These are phyloP conservation scores for Syngnathus typhle DNA, from an alignment of 2,113 vertebrate species.

Conservation along the genomic window DNA sequence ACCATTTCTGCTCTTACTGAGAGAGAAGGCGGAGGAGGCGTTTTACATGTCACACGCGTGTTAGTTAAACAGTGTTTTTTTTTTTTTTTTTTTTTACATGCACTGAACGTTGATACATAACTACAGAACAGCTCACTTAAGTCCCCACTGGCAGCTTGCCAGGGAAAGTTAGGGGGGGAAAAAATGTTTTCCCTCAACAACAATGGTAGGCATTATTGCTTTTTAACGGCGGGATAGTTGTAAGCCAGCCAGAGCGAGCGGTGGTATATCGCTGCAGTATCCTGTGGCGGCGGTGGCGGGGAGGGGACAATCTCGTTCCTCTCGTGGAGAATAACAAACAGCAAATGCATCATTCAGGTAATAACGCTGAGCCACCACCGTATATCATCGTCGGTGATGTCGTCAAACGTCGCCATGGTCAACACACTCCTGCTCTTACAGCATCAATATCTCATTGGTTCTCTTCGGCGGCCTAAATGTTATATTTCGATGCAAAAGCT, in stretches of 20 bases:
- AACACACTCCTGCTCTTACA: constrained; percentile 27
- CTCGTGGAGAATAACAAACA: constrained; percentile 61
- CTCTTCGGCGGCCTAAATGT: constrained; percentile 55
- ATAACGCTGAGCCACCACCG: constrained; percentile 12
- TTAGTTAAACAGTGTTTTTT: constrained; percentile 24
- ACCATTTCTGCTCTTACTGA: constrained; percentile 3
- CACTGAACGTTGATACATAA: constrained; percentile 36
- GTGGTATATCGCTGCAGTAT: constrained; percentile 62
- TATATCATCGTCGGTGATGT: constrained; percentile 20
- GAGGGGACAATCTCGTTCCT: constrained; percentile 59
- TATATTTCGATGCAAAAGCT: constrained; percentile 55
- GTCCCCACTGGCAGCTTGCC: constrained; percentile 47
- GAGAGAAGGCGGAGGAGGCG: neutral
- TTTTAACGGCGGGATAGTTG: constrained; percentile 57
- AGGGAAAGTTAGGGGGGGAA: constrained; percentile 56
- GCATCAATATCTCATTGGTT: constrained; percentile 62
- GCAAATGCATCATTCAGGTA: constrained; percentile 48
- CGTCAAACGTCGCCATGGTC: constrained; percentile 37
- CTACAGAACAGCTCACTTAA: constrained; percentile 42
- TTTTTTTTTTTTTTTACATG: constrained; percentile 17
- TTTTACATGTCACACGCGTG: neutral
- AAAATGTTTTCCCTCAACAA: constrained; percentile 44
- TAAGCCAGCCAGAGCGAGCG: constrained; percentile 32
- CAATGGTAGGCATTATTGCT: constrained; percentile 68
- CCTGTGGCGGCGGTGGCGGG: constrained; percentile 53